Conservation (phyloP, 2,888 invertebrate genomes). For the Spicauda simplicius region DNA sequence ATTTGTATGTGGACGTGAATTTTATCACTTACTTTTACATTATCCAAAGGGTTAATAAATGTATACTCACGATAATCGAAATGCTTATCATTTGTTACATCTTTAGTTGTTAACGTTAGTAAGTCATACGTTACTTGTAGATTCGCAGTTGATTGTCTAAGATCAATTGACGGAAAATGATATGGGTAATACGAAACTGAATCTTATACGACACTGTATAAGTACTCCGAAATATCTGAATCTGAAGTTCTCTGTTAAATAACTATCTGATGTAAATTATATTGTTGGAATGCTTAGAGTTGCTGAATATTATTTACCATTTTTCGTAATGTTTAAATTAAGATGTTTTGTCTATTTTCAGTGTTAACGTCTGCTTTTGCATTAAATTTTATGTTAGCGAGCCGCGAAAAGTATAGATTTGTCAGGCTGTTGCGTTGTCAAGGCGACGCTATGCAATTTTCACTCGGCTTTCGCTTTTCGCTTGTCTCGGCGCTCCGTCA, state of each 20-base stretch:
- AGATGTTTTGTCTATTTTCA: background rate
- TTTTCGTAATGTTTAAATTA: background rate
- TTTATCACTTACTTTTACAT: conserved; percentile 35
- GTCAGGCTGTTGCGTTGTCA: conserved; percentile 39
- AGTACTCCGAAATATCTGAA: too few relatives aligned
- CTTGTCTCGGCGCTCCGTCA: conserved; percentile 51
- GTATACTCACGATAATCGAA: background rate
- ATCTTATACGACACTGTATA: too few relatives aligned
- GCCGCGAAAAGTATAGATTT: background rate
- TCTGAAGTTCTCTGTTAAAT: too few relatives aligned
- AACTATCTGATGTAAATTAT: too few relatives aligned
- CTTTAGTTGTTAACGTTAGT: background rate
- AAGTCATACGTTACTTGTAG: background rate
- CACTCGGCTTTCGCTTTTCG: conserved; percentile 78
- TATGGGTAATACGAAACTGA: too few relatives aligned
- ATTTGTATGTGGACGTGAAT: conserved; percentile 31
- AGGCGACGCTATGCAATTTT: conserved; percentile 60
- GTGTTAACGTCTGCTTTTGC: background rate
- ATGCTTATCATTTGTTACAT: background rate
- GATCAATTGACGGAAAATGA: too few relatives aligned
- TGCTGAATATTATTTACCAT: background rate
- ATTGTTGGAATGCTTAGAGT: too few relatives aligned
- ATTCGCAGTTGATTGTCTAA: too few relatives aligned
- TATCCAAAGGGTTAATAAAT: conserved; percentile 27
- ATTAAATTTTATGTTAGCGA: background rate